Base-by-base conservation (phyloP, 2,797 vertebrate genomes). In the Xerus rutilus region DNA sequence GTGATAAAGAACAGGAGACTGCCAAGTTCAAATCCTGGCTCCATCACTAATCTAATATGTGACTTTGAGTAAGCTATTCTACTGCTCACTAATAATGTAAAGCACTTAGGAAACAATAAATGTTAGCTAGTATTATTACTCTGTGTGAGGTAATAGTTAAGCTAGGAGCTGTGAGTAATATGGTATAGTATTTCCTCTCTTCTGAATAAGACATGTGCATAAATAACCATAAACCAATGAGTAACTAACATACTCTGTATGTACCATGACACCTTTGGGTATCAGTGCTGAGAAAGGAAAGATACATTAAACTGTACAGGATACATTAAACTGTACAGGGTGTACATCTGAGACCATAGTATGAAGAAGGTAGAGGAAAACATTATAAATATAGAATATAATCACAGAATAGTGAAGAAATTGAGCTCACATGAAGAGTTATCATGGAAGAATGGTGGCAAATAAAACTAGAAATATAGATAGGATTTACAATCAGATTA, bases 181-280 rank as follows among this genome's bases (percentile, higher is more conserved):
- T 3, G 17, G 72, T 18, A 94, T 9, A 7, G 20, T 13, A 39
- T 43, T 43, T 7, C 25, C 54, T 82, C 43, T 82, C 74, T 64
- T 89, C 32, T 82, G 74, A 86, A 72, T 88, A 73, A 47, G 52
- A 70, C 30, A 17, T 43, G 35, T 59, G 2, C 25, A 88, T 69
- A 59, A 76, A 90, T 81, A 89, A 91, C 57, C 54, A 83, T 12
- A 86, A 84, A 49, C 30, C 64, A 85, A 62, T 57, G 73, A 88
- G 54, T 72, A 85, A 82, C 49, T 62, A 79, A 45, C 47, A 83
- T 14, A 17, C 4, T 52, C 49, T 52, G 15, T 14, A 52, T 52
- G 14, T 15, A 52, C 13, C 14, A 52, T 52, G 49, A 52, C 49
- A 52, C 49, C 14, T 70, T 32, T 10, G 35, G 43, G 17, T 47